Evolutionary conservation across 1,140 invertebrate genomes (phyloP), one percentile per base, ranked within the genome.

Genomic region (Drosophila funebris): DNA sequence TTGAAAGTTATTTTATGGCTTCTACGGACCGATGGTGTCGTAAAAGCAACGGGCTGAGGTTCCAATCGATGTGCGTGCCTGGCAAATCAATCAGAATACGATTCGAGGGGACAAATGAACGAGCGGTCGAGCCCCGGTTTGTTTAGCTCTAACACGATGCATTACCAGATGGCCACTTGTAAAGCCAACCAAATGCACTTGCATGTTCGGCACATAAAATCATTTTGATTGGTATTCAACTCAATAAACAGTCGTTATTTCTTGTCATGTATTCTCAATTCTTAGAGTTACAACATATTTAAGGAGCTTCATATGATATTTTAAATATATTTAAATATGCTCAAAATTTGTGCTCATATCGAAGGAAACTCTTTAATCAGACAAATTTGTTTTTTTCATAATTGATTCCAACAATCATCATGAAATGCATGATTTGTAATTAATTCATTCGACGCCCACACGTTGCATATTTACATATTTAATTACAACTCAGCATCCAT

Each of bases 1-100:
- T 88, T 88, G 83, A 88, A 88, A 88, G 83, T 88, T 88, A 87
- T 88, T 88, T 76, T 85, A 88, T 78, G 83, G 78, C 78, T 88
- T 88, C 78, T 70, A 31, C 41, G 50, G 14, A 22, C 31, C 63
- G 43, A 27, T 29, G 27, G 48, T 60, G 61, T 76, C 80, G 81
- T 84, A 63, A 83, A 85, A 76, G 48, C 79, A 80, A 80, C 46
- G 73, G 69, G 20, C 68, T 37, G 7, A 54, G n/a, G 57, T 53
- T 27, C 52, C 77, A 77, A 66, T 75, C 56, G 31, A 13, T 7
- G 75, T 71, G 72, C 83, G 83, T 88, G 83, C 72, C 58, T 64
- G 41, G 83, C 66, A 88, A 87, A 29, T 54, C 33, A 87, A 88
- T 87, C 78, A 68, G 72, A 87, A 76, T 88, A 50, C 68, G 37